A percentile compares a stretch with the other conserved stretches of the same genome.
Evolutionary conservation across 2,113 vertebrate species (phyloP).

Genomic region (Mormyrus lacerda): DNA sequence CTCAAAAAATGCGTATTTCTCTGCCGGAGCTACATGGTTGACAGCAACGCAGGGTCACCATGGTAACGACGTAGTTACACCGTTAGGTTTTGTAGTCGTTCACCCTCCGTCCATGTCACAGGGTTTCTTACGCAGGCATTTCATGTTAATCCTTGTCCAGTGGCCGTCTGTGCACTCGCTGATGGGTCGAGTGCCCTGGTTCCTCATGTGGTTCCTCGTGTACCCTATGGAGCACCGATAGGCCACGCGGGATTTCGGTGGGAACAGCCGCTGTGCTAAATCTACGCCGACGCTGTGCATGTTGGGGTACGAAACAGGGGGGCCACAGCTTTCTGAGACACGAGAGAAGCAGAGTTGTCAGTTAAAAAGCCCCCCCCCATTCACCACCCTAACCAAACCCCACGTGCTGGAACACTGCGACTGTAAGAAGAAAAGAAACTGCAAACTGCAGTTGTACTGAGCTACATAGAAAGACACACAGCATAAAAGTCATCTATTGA

Average conservation of each 20-base stretch:
- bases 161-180: background rate
- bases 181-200: background rate
- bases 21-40: background rate
- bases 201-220: background rate
- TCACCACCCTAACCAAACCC: background rate
- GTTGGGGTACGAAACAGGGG: background rate
- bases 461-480: background rate
- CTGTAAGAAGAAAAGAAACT: background rate
- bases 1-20: background rate
- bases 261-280: background rate
- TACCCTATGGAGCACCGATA: constrained; percentile 20
- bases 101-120: too few relatives aligned
- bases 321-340: constrained; percentile 23
- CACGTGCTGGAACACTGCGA: background rate
- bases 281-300: background rate
- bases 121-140: constrained; percentile 27
- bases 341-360: background rate
- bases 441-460: background rate
- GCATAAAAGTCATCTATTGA: background rate
- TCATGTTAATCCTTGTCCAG: constrained; percentile 16
- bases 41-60: background rate
- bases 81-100: background rate
- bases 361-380: background rate
- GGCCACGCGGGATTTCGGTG: background rate
- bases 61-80: background rate